phyloP scores from a whole-genome alignment of 2,888 invertebrate species.

The Chironomus riparius region DNA sequence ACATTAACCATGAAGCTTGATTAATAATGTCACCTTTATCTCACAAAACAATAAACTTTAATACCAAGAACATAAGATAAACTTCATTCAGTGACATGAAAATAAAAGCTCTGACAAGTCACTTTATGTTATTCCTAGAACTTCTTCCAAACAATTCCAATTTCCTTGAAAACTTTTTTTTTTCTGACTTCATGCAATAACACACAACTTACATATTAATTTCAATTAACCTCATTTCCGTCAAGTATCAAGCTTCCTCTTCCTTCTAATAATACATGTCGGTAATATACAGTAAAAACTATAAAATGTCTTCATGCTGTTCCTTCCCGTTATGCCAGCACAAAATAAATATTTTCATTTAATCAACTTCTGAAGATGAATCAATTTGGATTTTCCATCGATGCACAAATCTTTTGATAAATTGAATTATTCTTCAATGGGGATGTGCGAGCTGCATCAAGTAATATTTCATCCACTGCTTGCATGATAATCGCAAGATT shows the following conservation, averaged over 20 bases:
- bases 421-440: not conserved
- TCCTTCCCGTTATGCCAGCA: not conserved
- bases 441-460: not conserved
- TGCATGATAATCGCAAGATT: not conserved
- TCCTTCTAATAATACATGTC: not conserved
- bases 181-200: too few relatives aligned
- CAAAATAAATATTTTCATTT: slow-evolving; percentile 5
- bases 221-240: not conserved
- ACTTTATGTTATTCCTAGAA: too few relatives aligned
- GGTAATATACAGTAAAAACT: not conserved
- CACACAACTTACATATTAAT: not conserved
- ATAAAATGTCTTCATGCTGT: not conserved
- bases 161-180: too few relatives aligned
- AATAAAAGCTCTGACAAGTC: too few relatives aligned
- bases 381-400: not conserved
- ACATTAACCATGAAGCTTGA: too few relatives aligned
- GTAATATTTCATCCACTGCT: not conserved
- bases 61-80: too few relatives aligned
- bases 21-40: too few relatives aligned
- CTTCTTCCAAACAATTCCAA: too few relatives aligned
- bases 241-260: not conserved
- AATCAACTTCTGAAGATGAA: not conserved
- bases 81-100: too few relatives aligned
- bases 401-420: not conserved
- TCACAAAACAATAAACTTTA: too few relatives aligned